Conservation (phyloP, 2,888 invertebrate species). For the Nematopogon swammerdamellus region DNA sequence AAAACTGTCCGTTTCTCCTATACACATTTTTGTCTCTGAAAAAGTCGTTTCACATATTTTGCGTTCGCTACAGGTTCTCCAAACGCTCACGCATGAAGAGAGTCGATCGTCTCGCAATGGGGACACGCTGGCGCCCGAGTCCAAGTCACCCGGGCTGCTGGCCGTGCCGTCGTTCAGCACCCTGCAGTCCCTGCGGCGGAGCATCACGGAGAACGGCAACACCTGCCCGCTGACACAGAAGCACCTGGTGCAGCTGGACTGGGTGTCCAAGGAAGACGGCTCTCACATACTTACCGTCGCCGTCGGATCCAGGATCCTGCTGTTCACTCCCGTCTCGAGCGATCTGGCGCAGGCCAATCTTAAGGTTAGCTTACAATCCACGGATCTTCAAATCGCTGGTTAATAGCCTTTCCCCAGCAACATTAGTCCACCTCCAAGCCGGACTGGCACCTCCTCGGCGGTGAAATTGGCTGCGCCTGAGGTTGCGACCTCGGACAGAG, state of each 20-base stretch:
- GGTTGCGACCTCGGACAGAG: too few relatives aligned
- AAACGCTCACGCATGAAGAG: constrained; percentile 79
- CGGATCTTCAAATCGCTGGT: too few relatives aligned
- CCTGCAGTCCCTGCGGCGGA: constrained; percentile 79
- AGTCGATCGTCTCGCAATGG: constrained; percentile 56
- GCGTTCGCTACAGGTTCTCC: constrained; percentile 67
- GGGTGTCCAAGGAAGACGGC: constrained; percentile 99
- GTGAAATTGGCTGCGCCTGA: too few relatives aligned
- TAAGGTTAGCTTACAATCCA: constrained; percentile 52
- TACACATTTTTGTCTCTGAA: too few relatives aligned
- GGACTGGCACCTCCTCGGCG: too few relatives aligned
- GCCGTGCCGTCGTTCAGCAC: constrained; percentile 92
- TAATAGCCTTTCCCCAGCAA: too few relatives aligned
- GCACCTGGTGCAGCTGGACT: constrained; percentile 93
- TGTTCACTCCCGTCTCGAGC: constrained; percentile 92
- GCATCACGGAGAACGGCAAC: constrained; percentile 89
- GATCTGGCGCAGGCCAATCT: constrained; percentile 94
- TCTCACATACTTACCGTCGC: constrained; percentile 96
- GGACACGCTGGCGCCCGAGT: constrained; percentile 29
- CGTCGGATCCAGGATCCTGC: constrained; percentile 87
- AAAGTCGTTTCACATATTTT: too few relatives aligned
- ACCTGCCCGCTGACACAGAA: constrained; percentile 89
- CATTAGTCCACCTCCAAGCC: too few relatives aligned
- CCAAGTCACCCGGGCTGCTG: constrained; percentile 61
- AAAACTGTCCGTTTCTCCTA: too few relatives aligned